Evolutionary conservation across 2,888 invertebrate species (phyloP).

Genomic region (Meiosimyza decipiens): DNA sequence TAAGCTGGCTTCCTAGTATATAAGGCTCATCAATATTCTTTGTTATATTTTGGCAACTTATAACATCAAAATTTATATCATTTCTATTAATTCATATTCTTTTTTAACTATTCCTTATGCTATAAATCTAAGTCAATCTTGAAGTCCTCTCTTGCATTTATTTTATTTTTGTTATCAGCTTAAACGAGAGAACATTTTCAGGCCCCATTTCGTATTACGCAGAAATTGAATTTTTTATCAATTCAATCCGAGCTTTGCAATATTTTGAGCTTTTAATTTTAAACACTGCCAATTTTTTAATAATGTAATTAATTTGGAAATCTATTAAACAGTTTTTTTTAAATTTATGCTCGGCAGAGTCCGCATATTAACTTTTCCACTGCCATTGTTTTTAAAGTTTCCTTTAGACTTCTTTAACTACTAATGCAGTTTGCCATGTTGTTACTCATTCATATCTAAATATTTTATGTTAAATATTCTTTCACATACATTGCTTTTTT

Average conservation of each 20-base stretch:
- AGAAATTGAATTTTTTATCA: too few relatives aligned
- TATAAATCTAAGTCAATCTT: slow-evolving; percentile 42
- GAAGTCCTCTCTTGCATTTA: slow-evolving; percentile 21
- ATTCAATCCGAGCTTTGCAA: too few relatives aligned
- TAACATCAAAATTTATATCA: too few relatives aligned
- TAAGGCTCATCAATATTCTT: background rate
- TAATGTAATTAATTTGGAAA: too few relatives aligned
- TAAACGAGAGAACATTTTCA: too few relatives aligned
- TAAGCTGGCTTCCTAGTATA: background rate
- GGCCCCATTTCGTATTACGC: too few relatives aligned
- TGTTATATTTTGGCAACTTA: too few relatives aligned
- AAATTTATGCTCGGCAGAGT: too few relatives aligned
- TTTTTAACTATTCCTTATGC: background rate
- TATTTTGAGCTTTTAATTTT: too few relatives aligned
- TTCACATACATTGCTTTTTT: slow-evolving; percentile 15
- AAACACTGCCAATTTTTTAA: too few relatives aligned
- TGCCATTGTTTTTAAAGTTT: background rate
- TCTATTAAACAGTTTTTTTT: too few relatives aligned
- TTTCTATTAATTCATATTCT: background rate
- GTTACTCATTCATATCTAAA: slow-evolving; percentile 27
- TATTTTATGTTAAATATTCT: slow-evolving; percentile 31
- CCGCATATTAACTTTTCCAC: too few relatives aligned
- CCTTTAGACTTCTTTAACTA: slow-evolving; percentile 7
- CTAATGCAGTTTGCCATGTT: background rate
- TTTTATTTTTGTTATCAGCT: slow-evolving; percentile 3